phyloP scores from a whole-genome alignment of 2,888 invertebrate genomes.

The Gonocerus acuteangulatus region DNA sequence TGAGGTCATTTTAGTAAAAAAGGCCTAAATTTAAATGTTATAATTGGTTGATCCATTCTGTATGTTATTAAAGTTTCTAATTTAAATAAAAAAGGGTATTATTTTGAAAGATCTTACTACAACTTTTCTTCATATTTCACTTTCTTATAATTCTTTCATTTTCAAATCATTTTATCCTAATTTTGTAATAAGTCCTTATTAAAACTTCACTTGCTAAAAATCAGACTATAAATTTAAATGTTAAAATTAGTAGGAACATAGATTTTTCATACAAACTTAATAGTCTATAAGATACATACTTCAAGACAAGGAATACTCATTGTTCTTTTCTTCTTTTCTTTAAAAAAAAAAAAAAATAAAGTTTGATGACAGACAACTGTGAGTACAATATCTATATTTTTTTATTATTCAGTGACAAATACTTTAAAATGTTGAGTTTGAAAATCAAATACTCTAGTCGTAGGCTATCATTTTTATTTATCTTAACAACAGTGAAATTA shows the following conservation, averaged over 20 bases:
- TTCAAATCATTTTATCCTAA: background rate
- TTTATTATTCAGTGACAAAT: background rate
- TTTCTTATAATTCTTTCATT: background rate
- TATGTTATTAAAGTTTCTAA: slow-evolving; percentile 22
- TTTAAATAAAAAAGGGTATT: slow-evolving; percentile 22
- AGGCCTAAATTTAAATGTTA: slow-evolving; percentile 20
- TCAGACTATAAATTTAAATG: background rate
- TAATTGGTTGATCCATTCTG: slow-evolving; percentile 23
- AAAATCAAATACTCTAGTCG: background rate
- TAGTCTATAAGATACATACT: background rate
- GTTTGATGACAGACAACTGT: background rate
- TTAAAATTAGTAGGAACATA: background rate
- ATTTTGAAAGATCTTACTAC: slow-evolving; percentile 5
- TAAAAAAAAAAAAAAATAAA: background rate
- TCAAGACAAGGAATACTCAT: background rate
- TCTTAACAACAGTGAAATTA: background rate
- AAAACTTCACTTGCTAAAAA: background rate
- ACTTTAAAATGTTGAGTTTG: background rate
- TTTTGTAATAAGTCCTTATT: background rate
- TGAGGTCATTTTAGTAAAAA: slow-evolving; percentile 21
- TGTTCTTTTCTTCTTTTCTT: background rate
- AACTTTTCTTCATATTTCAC: background rate
- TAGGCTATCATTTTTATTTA: background rate
- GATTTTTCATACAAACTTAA: slow-evolving; percentile 1
- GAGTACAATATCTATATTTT: background rate